Evolutionary conservation across 2,888 invertebrate species (phyloP), one percentile per base, ranked within the genome.

Genomic region (Epinotia nisella): DNA sequence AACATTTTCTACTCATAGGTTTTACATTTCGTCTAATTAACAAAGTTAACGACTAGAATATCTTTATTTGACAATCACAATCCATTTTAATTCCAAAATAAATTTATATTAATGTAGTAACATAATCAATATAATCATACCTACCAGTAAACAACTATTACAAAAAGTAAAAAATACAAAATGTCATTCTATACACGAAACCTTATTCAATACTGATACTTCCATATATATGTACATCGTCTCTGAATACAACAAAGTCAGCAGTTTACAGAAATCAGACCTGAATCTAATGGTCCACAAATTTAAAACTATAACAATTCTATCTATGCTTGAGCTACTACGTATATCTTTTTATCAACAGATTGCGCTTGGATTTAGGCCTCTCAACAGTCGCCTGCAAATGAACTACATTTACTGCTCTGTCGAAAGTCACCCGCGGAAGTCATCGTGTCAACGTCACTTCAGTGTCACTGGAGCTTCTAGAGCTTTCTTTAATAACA

Each of bases 381-480:
- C 78, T 83, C 73, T 86, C 85, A 45, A 90, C 85, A 75, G 88
- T 87, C 76, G 83, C 79, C 65, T 90, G 87, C 81, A 91, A 87
- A 82, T 90, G 90, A 83, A 92, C 89, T 76, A 92, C 85, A 81
- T 91, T 89, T 78, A 92, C 91, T 74, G 89, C 84, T 77, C 84
- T 88, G 81, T 91, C 89, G 84, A 93, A 93, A 78, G 92, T 93
- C 75, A 93, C 93, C 77, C 88, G 87, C 86, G 91, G 91, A 84
- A 93, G 88, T 94, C 93, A 94, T 93, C 93, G 92, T 55, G 93
- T 93, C 76, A 94, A 88, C 60, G 93, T 93, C 86, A 93, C 91
- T 88, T 94, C 94, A 75, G 93, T 93, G 78, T 94, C 94, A 89
- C 94, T 94, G 13, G 94, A 94, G 80, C 94, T 94, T 78, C 93